Percentiles rank a stretch among this genome's conserved stretches.
These are phyloP conservation scores for Astreopora myriophthalma DNA, from an alignment of 64 coral and sea anemone species.

Conservation along the genomic window DNA sequence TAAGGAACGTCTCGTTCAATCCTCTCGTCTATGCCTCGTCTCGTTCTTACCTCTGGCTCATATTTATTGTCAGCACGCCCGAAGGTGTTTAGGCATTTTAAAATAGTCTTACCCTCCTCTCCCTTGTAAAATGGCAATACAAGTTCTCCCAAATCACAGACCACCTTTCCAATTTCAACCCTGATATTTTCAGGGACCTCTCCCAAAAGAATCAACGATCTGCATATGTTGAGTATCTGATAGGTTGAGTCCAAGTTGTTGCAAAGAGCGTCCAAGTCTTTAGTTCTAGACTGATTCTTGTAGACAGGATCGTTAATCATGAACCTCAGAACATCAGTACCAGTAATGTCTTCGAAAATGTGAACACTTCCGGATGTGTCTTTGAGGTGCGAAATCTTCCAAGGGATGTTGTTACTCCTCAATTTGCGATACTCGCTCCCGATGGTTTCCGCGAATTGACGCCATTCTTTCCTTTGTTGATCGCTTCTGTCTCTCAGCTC, in stretches of 20 bases:
- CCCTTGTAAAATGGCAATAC: neutral
- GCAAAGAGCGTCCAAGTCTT: neutral
- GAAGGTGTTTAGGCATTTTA: neutral
- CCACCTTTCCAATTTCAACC: neutral
- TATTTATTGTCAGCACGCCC: neutral
- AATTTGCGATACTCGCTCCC: neutral
- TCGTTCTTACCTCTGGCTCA: neutral
- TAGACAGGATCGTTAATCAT: neutral
- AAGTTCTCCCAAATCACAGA: neutral
- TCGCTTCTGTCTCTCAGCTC: neutral
- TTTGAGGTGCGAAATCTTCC: neutral
- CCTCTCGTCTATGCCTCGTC: too few relatives aligned
- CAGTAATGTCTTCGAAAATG: neutral
- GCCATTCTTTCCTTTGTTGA: neutral
- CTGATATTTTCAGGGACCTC: neutral
- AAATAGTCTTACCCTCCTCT: neutral
- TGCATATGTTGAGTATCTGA: neutral
- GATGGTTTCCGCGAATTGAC: slow-evolving; percentile 6
- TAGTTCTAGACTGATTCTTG: neutral
- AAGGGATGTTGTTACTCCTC: neutral
- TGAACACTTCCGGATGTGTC: neutral
- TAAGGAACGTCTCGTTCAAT: too few relatives aligned
- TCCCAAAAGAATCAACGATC: neutral
- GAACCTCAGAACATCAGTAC: slow-evolving; percentile 10
- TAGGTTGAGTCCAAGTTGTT: neutral